phyloP scores from a whole-genome alignment of 2,888 invertebrate genomes.

The Cerastis rubricosa region DNA sequence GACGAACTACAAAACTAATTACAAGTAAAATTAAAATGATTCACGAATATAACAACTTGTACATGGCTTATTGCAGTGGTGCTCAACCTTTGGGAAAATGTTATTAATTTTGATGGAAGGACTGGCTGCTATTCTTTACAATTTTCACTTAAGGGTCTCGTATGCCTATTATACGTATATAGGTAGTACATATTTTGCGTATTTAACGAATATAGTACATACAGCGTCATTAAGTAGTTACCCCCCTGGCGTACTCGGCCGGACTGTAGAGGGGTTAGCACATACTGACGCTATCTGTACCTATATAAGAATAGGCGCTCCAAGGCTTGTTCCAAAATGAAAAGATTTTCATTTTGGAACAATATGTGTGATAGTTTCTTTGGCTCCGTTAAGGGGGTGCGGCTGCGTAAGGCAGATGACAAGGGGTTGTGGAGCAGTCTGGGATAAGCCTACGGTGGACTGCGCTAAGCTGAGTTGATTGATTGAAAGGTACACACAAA shows the following conservation, averaged over 20 bases:
- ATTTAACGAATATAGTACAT: neutral
- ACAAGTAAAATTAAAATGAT: slow-evolving; percentile 60
- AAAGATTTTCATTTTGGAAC: no score
- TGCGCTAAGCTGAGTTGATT: neutral
- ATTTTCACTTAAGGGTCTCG: neutral
- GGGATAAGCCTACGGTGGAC: neutral
- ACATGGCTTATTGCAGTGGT: slow-evolving; percentile 29
- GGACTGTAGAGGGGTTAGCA: no score
- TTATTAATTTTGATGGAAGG: neutral
- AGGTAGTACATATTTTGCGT: neutral
- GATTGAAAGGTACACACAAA: neutral
- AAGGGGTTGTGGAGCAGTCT: neutral
- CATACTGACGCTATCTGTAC: no score
- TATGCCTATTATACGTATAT: neutral
- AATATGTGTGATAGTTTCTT: no score
- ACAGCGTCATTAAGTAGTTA: no score
- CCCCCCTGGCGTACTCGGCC: no score
- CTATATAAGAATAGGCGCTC: no score
- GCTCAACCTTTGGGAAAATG: slow-evolving; percentile 25
- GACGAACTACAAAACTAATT: slow-evolving; percentile 60
- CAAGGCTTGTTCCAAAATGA: neutral
- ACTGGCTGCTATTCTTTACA: neutral
- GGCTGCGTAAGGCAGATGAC: neutral
- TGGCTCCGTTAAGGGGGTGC: no score
- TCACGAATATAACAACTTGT: slow-evolving; percentile 52